Percentiles rank a stretch among this genome's conserved stretches.
Evolutionary conservation across 2,113 vertebrate genomes (phyloP).

Genomic region (Phrynosoma blainvillii): DNA sequence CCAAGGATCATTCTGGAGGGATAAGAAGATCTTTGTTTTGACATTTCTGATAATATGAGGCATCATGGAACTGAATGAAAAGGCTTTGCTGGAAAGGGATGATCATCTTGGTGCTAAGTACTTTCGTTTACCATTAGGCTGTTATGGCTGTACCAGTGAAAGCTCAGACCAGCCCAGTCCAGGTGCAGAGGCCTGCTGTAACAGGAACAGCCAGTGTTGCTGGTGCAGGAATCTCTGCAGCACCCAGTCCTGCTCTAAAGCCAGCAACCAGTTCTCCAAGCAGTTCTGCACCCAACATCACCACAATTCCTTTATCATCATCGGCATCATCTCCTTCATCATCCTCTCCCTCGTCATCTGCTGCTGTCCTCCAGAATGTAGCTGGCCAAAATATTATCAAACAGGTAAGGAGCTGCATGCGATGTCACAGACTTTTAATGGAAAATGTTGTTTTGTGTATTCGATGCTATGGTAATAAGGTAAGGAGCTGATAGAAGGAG

Average conservation of each 20-base stretch:
- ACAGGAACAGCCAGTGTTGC: slow-evolving; percentile 75
- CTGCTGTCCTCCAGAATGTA: slow-evolving; percentile 86
- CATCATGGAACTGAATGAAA: not conserved
- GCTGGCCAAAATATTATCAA: slow-evolving; percentile 90
- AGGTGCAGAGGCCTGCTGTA: slow-evolving; percentile 76
- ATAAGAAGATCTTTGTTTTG: not conserved
- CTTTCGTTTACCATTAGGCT: slow-evolving; percentile 68
- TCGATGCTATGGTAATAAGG: too few relatives aligned
- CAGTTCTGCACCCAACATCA: slow-evolving; percentile 76
- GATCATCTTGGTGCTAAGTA: not conserved
- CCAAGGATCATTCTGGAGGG: too few relatives aligned
- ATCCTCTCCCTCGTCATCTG: slow-evolving; percentile 65
- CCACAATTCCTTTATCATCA: not conserved
- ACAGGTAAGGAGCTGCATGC: slow-evolving; percentile 79
- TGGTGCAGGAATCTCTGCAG: slow-evolving; percentile 79
- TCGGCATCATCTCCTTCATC: not conserved
- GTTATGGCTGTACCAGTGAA: slow-evolving; percentile 91
- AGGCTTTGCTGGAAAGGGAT: not conserved
- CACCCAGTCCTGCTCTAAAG: slow-evolving; percentile 81
- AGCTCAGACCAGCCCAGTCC: slow-evolving; percentile 80
- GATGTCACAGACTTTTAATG: too few relatives aligned
- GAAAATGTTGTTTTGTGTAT: too few relatives aligned
- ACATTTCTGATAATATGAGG: too few relatives aligned
- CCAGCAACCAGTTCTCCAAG: slow-evolving; percentile 81
- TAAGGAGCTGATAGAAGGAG: too few relatives aligned